Percentiles rank a stretch among this genome's conserved stretches.
phyloP scores from a whole-genome alignment of 2,113 vertebrate species.

The Cinclus cinclus region DNA sequence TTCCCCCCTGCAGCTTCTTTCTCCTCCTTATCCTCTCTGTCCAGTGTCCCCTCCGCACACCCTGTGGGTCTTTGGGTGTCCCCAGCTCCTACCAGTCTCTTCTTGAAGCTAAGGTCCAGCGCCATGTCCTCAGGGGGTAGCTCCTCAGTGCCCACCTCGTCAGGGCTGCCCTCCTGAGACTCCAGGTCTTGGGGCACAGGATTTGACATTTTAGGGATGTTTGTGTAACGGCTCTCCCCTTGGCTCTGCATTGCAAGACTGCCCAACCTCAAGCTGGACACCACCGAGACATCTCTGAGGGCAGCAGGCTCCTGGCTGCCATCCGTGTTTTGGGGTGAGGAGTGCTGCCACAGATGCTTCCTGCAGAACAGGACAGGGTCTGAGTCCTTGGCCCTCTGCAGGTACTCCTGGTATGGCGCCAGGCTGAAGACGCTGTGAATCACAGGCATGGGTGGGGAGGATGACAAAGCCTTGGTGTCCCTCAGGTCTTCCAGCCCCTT shows the following conservation, averaged over 20 bases:
- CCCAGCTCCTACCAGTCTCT: background rate
- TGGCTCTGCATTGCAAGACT: background rate
- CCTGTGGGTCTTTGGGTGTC: rapidly evolving
- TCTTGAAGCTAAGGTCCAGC: conserved; percentile 66
- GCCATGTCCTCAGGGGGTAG: background rate
- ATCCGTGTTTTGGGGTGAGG: rapidly evolving
- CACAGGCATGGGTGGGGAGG: conserved; percentile 88
- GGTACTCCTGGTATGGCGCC: conserved; percentile 83
- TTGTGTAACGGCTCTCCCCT: background rate
- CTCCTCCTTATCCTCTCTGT: background rate
- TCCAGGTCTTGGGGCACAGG: rapidly evolving
- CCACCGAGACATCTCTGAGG: rapidly evolving
- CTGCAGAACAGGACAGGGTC: background rate
- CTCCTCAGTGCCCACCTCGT: rapidly evolving
- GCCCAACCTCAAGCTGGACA: rapidly evolving
- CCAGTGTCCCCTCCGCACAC: rapidly evolving
- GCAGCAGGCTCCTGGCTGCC: background rate
- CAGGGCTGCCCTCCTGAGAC: background rate
- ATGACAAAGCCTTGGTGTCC: background rate
- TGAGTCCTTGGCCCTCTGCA: conserved; percentile 54
- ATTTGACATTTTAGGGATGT: background rate
- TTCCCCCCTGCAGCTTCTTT: background rate
- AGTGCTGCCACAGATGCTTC: background rate
- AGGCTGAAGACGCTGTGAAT: conserved; percentile 93
- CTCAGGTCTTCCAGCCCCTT: background rate